Conservation (phyloP, 92 coral and sea anemone genomes). For the Zoanthus sansibaricus region DNA sequence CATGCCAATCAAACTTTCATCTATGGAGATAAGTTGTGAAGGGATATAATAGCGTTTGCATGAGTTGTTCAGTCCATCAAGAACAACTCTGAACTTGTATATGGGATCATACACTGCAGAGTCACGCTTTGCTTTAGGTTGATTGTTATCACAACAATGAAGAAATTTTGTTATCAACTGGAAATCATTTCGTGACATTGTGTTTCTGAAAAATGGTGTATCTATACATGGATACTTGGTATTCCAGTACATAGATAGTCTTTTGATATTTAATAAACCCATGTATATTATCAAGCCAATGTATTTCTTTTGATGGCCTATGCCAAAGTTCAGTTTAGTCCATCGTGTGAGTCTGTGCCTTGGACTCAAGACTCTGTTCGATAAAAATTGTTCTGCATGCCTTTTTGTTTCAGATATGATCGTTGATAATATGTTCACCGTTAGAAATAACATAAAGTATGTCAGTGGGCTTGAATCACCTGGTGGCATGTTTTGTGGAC, state of each 20-base stretch:
- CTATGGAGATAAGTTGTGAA: constrained; percentile 53
- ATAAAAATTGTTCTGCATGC: background rate
- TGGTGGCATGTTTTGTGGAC: background rate
- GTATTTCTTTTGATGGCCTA: background rate
- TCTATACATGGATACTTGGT: background rate
- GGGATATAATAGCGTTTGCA: constrained; percentile 48
- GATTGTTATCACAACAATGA: constrained; percentile 5
- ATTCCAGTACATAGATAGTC: background rate
- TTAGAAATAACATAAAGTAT: background rate
- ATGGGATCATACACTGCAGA: constrained; percentile 54
- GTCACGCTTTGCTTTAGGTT: constrained; percentile 29
- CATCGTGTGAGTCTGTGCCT: background rate
- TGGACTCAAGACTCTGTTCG: too few species aligned
- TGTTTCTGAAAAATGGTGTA: background rate
- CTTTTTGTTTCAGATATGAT: background rate
- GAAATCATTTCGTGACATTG: background rate
- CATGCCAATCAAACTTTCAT: constrained; percentile 62
- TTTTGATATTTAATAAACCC: background rate
- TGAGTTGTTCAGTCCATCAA: constrained; percentile 53
- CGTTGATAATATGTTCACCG: background rate
- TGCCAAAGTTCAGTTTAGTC: background rate
- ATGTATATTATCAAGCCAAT: background rate
- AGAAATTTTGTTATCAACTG: background rate
- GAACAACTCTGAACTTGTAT: constrained; percentile 58
- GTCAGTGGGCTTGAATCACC: background rate